A percentile compares a stretch with the other conserved stretches of the same genome.
phyloP scores from a whole-genome alignment of 1,140 invertebrate species.

The Tetragnatha versicolor region DNA sequence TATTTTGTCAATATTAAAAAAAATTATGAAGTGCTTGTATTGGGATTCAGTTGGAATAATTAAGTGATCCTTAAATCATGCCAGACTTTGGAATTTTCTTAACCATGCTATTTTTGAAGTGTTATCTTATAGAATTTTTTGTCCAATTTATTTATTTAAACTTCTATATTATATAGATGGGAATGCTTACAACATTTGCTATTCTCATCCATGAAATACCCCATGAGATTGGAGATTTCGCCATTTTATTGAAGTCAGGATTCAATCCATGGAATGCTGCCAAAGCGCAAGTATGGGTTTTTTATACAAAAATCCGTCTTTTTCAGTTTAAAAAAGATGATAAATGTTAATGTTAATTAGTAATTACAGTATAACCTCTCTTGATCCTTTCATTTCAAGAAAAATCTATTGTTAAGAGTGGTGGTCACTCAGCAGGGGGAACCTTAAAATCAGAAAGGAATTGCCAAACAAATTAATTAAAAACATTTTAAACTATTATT shows the following conservation, averaged over 20 bases:
- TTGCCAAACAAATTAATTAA: too few species aligned
- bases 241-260: conserved; percentile 85
- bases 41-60: too few species aligned
- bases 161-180: conserved; percentile 73
- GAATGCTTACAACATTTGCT: conserved; percentile 89
- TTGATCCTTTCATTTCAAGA: too few species aligned
- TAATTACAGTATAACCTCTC: too few species aligned
- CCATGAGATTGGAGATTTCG: conserved; percentile 97
- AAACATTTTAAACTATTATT: too few species aligned
- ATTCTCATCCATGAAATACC: conserved; percentile 97
- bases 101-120: background rate
- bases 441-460: too few species aligned
- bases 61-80: too few species aligned
- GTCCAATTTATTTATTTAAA: background rate
- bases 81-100: background rate
- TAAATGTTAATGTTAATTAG: too few species aligned
- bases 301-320: too few species aligned
- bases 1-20: background rate
- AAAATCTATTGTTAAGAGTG: too few species aligned
- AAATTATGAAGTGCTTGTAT: background rate
- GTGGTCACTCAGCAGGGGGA: too few species aligned
- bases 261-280: conserved; percentile 93
- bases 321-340: too few species aligned
- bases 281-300: conserved; percentile 74
- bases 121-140: background rate